Conservation (phyloP, 2,113 vertebrate species). For the Cromileptes altivelis region DNA sequence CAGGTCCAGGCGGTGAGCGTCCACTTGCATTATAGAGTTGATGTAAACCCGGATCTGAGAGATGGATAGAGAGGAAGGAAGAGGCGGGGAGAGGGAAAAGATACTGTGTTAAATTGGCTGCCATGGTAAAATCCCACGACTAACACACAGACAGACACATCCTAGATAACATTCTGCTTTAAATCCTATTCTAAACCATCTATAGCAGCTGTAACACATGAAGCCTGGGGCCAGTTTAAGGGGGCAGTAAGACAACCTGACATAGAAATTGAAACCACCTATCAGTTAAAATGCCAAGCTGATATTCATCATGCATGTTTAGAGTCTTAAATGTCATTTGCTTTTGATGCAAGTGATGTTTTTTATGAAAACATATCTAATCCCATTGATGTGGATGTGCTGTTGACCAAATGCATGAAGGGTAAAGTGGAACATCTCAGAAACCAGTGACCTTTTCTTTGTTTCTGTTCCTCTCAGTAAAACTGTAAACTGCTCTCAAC, state of each 20-base stretch:
- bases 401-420: background rate
- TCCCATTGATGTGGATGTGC: background rate
- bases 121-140: background rate
- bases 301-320: background rate
- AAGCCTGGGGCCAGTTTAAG: background rate
- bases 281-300: background rate
- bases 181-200: background rate
- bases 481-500: no score
- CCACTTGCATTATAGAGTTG: constrained; percentile 59
- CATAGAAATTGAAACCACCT: background rate
- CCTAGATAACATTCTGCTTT: constrained; percentile 23
- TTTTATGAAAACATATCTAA: background rate
- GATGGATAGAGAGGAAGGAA: constrained; percentile 11
- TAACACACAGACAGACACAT: background rate
- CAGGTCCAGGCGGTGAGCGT: constrained; percentile 81
- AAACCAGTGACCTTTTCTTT: constrained; percentile 4
- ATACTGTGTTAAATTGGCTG: background rate
- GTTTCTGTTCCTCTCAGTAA: background rate
- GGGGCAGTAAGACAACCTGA: background rate
- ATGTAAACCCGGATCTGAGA: constrained; percentile 91
- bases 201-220: background rate
- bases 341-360: background rate
- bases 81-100: background rate
- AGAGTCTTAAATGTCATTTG: background rate
- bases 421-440: background rate